A percentile compares a stretch with the other conserved stretches of the same genome.
phyloP scores from a whole-genome alignment of 2,797 vertebrate species.

The Vultur gryphus region DNA sequence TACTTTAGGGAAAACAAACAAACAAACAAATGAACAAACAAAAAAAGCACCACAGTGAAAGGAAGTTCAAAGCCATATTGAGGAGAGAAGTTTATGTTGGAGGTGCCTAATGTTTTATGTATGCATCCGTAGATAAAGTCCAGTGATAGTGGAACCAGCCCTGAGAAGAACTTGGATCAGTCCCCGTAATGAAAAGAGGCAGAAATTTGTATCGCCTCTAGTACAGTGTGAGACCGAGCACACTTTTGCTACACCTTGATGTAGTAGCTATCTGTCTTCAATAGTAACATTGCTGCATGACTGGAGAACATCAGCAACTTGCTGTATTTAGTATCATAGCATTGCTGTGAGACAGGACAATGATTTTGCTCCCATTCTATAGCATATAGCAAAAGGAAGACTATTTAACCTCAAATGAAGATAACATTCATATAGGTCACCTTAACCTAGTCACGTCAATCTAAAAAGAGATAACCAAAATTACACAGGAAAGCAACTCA shows the following conservation, averaged over 20 bases:
- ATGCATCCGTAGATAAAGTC: background rate
- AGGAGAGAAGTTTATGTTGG: background rate
- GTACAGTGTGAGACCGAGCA: background rate
- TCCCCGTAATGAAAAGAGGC: background rate
- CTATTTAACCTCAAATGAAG: background rate
- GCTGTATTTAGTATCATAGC: background rate
- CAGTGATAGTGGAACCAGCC: background rate
- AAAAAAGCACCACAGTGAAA: rapidly evolving
- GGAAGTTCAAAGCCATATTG: background rate
- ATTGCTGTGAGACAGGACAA: background rate
- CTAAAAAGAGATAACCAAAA: background rate
- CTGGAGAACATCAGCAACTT: background rate
- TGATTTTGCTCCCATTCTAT: background rate
- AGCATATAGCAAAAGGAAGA: background rate
- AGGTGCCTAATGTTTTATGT: background rate
- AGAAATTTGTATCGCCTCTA: background rate
- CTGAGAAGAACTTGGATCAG: background rate
- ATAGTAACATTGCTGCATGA: rapidly evolving
- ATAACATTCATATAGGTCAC: background rate
- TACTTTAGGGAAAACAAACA: background rate
- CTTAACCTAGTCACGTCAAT: background rate
- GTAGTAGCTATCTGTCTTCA: background rate
- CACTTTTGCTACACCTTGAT: background rate
- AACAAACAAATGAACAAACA: background rate
- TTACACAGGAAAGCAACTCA: background rate